Evolutionary conservation across 2,797 vertebrate species (phyloP).

Genomic region (Eupleurogrammus muticus): DNA sequence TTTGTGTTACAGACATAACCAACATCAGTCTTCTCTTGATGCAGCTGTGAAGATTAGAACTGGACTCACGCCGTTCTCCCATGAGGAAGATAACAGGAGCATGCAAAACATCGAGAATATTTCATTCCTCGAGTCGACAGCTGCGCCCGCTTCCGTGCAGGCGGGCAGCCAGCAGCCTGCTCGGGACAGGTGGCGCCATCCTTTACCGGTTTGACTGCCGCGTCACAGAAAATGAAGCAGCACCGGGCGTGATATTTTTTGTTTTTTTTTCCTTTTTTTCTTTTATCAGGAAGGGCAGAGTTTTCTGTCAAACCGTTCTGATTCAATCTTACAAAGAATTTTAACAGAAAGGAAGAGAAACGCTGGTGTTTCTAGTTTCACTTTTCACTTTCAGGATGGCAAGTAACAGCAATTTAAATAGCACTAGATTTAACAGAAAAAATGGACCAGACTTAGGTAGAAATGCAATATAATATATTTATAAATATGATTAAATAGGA

Average conservation of each 20-base stretch:
- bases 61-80: slow-evolving; percentile 69
- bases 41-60: slow-evolving; percentile 67
- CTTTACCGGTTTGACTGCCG: slow-evolving; percentile 64
- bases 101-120: slow-evolving; percentile 71
- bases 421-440: too few relatives aligned
- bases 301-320: slow-evolving; percentile 40
- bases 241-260: slow-evolving; percentile 42
- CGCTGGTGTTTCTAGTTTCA: slow-evolving; percentile 49
- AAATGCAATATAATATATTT: too few relatives aligned
- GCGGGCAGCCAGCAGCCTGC: slow-evolving; percentile 54
- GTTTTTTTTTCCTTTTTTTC: slow-evolving; percentile 3
- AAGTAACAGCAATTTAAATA: not conserved
- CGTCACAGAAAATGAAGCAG: slow-evolving; percentile 62
- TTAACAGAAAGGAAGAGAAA: slow-evolving; percentile 31
- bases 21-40: slow-evolving; percentile 65
- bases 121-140: slow-evolving; percentile 70
- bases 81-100: slow-evolving; percentile 78
- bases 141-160: slow-evolving; percentile 41
- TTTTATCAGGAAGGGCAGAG: slow-evolving; percentile 23
- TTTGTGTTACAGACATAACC: slow-evolving; percentile 62
- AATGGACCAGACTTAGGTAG: too few relatives aligned
- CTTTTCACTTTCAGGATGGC: slow-evolving; percentile 31
- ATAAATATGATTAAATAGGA: too few relatives aligned
- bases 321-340: slow-evolving; percentile 55
- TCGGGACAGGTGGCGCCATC: slow-evolving; percentile 60